Evolutionary conservation across 1,140 invertebrate species (phyloP).

Genomic region (Hirudo medicinalis): DNA sequence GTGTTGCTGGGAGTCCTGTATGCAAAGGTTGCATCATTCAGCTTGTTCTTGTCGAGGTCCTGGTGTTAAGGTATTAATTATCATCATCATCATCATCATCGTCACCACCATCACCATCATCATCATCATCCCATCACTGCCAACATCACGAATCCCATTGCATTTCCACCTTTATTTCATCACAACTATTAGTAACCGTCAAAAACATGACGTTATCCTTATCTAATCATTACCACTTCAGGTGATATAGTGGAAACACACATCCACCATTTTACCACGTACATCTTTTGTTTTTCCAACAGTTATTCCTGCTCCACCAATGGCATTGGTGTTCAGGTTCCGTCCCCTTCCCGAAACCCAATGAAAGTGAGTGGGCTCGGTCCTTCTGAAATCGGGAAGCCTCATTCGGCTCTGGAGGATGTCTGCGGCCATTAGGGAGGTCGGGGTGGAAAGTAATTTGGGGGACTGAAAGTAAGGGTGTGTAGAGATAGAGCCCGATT

Average conservation of each 20-base stretch:
- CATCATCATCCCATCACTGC: too few species aligned
- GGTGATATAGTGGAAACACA: too few species aligned
- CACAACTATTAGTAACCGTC: too few species aligned
- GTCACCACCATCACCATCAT: too few species aligned
- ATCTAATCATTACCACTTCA: too few species aligned
- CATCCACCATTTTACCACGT: background rate
- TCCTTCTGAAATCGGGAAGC: slow-evolving; percentile 4
- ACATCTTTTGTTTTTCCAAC: slow-evolving; percentile 10
- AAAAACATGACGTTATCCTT: too few species aligned
- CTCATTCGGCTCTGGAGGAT: background rate
- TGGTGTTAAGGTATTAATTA: background rate
- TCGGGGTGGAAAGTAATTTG: slow-evolving; percentile 1
- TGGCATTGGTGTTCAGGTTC: background rate
- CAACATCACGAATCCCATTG: too few species aligned
- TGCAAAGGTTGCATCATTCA: slow-evolving; percentile 74
- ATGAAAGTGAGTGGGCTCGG: slow-evolving; percentile 23
- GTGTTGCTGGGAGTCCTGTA: slow-evolving; percentile 71
- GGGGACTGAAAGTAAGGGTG: background rate
- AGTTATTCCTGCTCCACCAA: background rate
- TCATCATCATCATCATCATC: too few species aligned
- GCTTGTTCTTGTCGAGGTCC: slow-evolving; percentile 12
- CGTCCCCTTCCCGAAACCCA: slow-evolving; percentile 11
- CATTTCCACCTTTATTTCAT: too few species aligned
- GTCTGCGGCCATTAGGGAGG: background rate
- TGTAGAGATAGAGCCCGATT: background rate